A percentile compares a stretch with the other conserved stretches of the same genome.
Conservation (phyloP, 2,797 vertebrate species). For the Orestias chungarensis region DNA sequence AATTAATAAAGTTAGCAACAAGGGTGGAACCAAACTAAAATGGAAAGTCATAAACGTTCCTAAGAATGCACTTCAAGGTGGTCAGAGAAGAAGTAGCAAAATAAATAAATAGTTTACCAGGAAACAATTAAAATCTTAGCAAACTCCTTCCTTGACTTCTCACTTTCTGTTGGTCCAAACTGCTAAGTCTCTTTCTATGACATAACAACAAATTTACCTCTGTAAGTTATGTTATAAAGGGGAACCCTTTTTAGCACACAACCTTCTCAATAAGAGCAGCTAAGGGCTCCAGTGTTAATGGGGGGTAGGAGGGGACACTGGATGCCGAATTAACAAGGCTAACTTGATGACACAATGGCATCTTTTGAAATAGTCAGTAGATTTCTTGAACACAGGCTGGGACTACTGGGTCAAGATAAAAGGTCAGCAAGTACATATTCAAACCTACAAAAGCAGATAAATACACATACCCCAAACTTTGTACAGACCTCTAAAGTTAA, state of each 20-base stretch:
- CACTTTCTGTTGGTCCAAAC: conserved; percentile 34
- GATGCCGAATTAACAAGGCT: conserved; percentile 70
- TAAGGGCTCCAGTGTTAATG: conserved; percentile 59
- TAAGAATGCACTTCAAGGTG: conserved; percentile 37
- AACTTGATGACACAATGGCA: conserved; percentile 72
- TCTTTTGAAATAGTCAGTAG: conserved; percentile 74
- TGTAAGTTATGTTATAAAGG: conserved; percentile 55
- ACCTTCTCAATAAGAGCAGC: conserved; percentile 72
- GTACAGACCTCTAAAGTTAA: background rate
- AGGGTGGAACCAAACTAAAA: background rate
- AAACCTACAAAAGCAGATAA: conserved; percentile 2
- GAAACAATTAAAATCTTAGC: background rate
- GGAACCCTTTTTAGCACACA: conserved; percentile 79
- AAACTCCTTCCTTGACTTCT: conserved; percentile 16
- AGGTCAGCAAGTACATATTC: conserved; percentile 19
- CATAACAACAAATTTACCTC: conserved; percentile 57
- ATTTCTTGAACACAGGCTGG: conserved; percentile 47
- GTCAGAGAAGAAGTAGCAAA: conserved; percentile 13
- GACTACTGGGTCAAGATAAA: conserved; percentile 8
- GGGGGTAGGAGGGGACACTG: conserved; percentile 45
- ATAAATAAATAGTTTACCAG: background rate
- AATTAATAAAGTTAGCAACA: background rate
- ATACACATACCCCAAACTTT: background rate
- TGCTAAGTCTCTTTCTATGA: conserved; percentile 21
- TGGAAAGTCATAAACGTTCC: background rate